phyloP scores from a whole-genome alignment of 2,797 vertebrate species.

The Coluber constrictor region DNA sequence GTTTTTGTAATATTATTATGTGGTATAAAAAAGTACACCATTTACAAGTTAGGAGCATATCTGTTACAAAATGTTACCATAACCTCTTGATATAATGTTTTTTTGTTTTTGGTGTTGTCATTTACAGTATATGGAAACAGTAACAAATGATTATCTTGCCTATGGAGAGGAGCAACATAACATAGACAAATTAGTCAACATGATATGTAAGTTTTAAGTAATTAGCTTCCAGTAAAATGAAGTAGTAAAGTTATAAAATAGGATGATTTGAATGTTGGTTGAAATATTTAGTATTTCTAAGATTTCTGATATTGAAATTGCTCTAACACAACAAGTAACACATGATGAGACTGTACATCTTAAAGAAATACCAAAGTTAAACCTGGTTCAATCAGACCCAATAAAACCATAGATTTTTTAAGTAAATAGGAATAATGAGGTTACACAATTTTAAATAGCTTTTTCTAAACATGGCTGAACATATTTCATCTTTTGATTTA shows the following conservation, averaged over 20 bases:
- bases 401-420: neutral
- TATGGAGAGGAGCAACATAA: conserved; percentile 74
- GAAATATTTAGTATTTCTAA: neutral
- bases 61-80: neutral
- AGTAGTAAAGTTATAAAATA: neutral
- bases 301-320: neutral
- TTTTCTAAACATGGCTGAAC: neutral
- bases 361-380: neutral
- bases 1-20: neutral
- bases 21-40: conserved; percentile 29
- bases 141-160: conserved; percentile 72
- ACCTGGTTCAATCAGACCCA: neutral
- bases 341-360: neutral
- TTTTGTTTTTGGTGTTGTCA: conserved; percentile 15
- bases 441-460: neutral
- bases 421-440: neutral
- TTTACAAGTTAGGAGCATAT: conserved; percentile 36
- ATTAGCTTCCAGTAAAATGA: neutral
- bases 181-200: conserved; percentile 81
- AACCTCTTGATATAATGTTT: neutral
- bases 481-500: neutral
- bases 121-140: conserved; percentile 78
- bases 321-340: neutral
- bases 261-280: neutral
- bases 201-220: conserved; percentile 76